A percentile compares a stretch with the other conserved stretches of the same genome.
Conservation (phyloP, 2,888 invertebrate species). For the Cancer borealis region DNA sequence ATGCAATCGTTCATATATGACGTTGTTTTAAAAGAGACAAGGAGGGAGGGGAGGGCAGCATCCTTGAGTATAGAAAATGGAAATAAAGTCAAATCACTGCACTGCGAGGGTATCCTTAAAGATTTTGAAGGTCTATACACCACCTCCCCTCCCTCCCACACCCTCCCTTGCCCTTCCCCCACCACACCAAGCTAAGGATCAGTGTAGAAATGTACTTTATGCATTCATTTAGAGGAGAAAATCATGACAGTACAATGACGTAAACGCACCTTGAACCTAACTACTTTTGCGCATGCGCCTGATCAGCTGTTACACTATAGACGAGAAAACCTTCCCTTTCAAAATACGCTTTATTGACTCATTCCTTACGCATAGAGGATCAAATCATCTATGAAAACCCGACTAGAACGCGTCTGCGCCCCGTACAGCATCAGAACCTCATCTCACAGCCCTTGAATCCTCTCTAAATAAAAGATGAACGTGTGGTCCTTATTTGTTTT, state of each 20-base stretch:
- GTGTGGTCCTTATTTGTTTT: conserved; percentile 67
- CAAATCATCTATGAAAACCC: background rate
- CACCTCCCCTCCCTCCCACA: background rate
- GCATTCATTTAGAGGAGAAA: background rate
- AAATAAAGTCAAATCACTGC: background rate
- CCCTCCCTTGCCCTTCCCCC: background rate
- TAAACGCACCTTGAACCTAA: conserved; percentile 67
- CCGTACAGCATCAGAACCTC: background rate
- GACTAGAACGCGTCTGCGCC: background rate
- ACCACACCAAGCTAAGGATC: background rate
- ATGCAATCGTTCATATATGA: background rate
- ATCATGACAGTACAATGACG: conserved; percentile 65
- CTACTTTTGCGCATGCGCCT: conserved; percentile 72
- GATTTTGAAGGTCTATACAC: background rate
- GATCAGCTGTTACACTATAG: conserved; percentile 73
- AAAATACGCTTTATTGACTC: conserved; percentile 72
- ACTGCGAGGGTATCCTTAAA: background rate
- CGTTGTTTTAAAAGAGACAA: background rate
- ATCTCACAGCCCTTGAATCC: background rate
- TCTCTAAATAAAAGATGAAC: conserved; percentile 58
- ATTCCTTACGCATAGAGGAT: background rate
- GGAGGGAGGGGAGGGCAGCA: conserved; percentile 23
- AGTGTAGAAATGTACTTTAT: background rate
- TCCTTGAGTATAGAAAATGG: conserved; percentile 36
- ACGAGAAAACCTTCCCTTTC: conserved; percentile 45